These are phyloP conservation scores for Daubentonia madagascariensis DNA, from an alignment of 2,113 vertebrate species.

Conservation along the genomic window DNA sequence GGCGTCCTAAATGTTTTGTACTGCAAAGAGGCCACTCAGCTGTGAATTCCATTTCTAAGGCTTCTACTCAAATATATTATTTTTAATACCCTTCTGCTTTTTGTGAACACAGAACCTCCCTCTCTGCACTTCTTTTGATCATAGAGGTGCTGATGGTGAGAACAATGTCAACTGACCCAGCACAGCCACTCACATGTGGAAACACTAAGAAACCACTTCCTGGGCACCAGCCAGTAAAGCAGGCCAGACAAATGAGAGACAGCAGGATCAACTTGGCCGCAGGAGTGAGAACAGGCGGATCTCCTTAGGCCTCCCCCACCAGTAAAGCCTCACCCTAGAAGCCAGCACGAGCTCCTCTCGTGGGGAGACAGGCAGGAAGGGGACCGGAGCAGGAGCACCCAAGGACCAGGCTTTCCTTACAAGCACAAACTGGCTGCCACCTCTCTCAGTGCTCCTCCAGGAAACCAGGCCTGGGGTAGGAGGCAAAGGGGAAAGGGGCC, in stretches of 20 bases:
- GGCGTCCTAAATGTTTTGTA: background rate
- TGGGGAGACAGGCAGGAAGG: background rate
- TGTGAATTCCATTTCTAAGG: background rate
- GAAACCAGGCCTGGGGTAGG: background rate
- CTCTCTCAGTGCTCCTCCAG: background rate
- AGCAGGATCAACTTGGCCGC: background rate
- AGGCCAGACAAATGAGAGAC: background rate
- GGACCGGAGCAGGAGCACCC: background rate
- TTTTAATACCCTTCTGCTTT: background rate
- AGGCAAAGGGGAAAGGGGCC: background rate
- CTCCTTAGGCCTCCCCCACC: background rate
- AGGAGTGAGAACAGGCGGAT: background rate
- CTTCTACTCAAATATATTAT: background rate
- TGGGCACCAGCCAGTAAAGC: background rate
- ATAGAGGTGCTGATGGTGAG: background rate
- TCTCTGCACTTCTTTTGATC: constrained; percentile 15
- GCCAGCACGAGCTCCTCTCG: background rate
- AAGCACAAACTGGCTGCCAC: background rate
- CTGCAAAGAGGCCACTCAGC: background rate
- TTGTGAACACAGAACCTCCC: background rate
- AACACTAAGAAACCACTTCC: background rate
- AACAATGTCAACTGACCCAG: background rate
- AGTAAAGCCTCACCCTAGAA: background rate
- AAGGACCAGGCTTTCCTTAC: background rate
- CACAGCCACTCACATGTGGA: background rate